Conservation (phyloP, 1,140 invertebrate species). For the Ganaspis sp. region DNA sequence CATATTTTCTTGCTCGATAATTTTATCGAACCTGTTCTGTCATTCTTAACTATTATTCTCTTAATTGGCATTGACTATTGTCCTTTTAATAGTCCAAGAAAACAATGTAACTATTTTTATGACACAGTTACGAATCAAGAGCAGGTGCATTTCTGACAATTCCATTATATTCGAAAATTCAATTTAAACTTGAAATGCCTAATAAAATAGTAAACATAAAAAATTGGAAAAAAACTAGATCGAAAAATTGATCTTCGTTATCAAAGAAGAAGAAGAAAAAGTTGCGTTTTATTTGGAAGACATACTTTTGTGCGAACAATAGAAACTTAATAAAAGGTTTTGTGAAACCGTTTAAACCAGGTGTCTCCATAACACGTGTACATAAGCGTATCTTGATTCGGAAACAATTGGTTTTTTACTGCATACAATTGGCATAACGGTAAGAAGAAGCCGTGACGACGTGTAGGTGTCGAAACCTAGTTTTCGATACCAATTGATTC, state of each 20-base stretch:
- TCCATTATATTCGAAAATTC: no score
- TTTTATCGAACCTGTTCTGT: no score
- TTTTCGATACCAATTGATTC: neutral
- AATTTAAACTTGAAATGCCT: no score
- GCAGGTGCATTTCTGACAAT: no score
- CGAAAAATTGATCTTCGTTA: neutral
- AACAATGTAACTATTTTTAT: no score
- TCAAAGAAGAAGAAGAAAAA: neutral
- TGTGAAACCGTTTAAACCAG: conserved; percentile 8
- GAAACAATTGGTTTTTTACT: conserved; percentile 3
- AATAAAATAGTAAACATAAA: neutral
- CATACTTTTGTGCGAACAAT: neutral
- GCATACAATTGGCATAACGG: conserved; percentile 9
- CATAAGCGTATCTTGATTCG: neutral
- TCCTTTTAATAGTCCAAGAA: no score
- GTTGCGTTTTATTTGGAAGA: neutral
- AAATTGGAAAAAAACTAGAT: neutral
- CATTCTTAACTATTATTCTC: no score
- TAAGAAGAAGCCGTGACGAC: neutral
- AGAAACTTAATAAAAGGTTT: neutral
- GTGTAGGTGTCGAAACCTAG: neutral
- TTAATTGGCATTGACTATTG: no score
- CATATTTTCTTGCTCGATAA: no score
- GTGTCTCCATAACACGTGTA: conserved; percentile 2
- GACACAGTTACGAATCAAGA: no score